A percentile compares a stretch with the other conserved stretches of the same genome.
Conservation (phyloP, 2,888 invertebrate species). For the Eucera pruinosa region DNA sequence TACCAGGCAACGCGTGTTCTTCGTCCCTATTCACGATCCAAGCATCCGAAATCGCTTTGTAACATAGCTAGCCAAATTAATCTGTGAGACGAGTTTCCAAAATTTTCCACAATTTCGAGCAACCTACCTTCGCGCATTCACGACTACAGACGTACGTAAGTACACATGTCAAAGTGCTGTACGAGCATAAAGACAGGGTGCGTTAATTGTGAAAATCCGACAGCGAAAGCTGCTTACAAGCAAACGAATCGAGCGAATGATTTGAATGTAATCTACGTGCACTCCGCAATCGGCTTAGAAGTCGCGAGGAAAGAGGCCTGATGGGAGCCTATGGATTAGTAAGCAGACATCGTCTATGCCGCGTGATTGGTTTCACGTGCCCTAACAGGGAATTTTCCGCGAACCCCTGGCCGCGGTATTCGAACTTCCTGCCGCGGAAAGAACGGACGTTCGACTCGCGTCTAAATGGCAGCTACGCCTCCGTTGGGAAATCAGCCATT, state of each 20-base stretch:
- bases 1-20: too few species aligned
- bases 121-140: too few species aligned
- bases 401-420: background rate
- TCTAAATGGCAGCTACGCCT: constrained; percentile 76
- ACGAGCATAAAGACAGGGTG: background rate
- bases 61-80: too few species aligned
- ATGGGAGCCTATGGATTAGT: constrained; percentile 28
- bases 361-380: constrained; percentile 30
- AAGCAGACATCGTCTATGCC: constrained; percentile 33
- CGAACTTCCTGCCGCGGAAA: constrained; percentile 32
- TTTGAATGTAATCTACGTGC: constrained; percentile 24
- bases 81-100: too few species aligned
- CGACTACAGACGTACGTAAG: too few species aligned
- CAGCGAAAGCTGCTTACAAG: constrained; percentile 41
- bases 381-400: constrained; percentile 38
- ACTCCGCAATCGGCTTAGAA: constrained; percentile 40
- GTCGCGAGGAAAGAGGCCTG: constrained; percentile 36
- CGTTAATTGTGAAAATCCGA: constrained; percentile 44
- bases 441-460: constrained; percentile 40
- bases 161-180: too few species aligned
- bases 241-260: constrained; percentile 18
- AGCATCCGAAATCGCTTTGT: too few species aligned
- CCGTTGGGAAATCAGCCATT: constrained; percentile 79
- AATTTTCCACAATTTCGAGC: too few species aligned
- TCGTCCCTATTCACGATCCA: too few species aligned